Base-by-base conservation (phyloP, 2,888 invertebrate genomes). In the Drosophila barbarae region DNA sequence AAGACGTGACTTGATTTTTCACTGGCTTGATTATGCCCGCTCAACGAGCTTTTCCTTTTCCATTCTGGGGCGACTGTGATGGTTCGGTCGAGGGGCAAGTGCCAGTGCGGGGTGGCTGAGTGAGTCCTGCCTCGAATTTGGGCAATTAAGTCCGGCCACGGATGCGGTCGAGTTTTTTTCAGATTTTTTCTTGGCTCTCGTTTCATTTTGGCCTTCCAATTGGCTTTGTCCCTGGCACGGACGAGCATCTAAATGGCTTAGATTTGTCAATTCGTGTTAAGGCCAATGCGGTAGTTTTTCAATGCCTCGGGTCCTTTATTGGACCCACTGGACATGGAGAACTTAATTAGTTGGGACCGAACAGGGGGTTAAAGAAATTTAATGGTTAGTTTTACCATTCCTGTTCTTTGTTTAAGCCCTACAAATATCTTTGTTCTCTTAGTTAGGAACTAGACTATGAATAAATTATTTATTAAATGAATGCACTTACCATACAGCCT, bases 401-500 rank as follows among this genome's bases (percentile, higher is more conserved):
- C 26, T 18, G 2, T 23, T 9, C 9, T 23, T 15, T 9, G 7
- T 5, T 5, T 12, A 3, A 2, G 3, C 2, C 9, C n/a, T 34
- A 7, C 9, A 32, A 32, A 9, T 42, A 2, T 42, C 2, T 26
- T 23, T n/a, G 26, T 26, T 41, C n/a, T 8, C 5, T n/a, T 4
- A 38, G 5, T 18, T 38, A 5, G 18, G 12, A 39, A 39, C 21
- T n/a, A 30, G 5, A n/a, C 5, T 2, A 13, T 13, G 12, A 18
- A 13, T 12, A 42, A 4, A 10, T 35, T 35, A 1, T 7, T 10
- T 15, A 35, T 35, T 18, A 3, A 18, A 10, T 57, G 60, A 63
- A 18, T 28, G 0, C n/a, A 92, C 95, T 94, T 91, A 96, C 96
- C 95, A 90, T 96, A 96, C 73, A 97, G 91, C 76, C 95, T 92